A percentile compares a stretch with the other conserved stretches of the same genome.
phyloP scores from a whole-genome alignment of 2,113 vertebrate species.

The Serinus canaria region DNA sequence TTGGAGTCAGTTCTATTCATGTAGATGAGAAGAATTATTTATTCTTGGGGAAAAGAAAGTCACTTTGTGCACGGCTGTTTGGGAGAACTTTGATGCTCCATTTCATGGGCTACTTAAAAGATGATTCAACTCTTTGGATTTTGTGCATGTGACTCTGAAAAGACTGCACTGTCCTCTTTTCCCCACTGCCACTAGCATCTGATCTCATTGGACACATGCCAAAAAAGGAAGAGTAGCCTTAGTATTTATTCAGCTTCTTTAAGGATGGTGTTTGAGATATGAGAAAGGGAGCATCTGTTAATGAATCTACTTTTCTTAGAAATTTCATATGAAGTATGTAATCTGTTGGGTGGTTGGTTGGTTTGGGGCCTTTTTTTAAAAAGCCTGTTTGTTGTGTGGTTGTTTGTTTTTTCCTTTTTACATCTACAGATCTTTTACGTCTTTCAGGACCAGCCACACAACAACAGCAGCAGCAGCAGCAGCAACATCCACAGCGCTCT shows the following conservation, averaged over 20 bases:
- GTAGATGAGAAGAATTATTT: not conserved
- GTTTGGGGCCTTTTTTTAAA: not conserved
- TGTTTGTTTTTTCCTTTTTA: constrained; percentile 20
- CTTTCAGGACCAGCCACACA: constrained; percentile 72
- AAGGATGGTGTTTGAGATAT: not conserved
- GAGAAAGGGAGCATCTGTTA: not conserved
- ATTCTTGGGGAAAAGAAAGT: not conserved
- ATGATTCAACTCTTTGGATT: not conserved
- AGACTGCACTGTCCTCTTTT: not conserved
- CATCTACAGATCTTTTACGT: constrained; percentile 69
- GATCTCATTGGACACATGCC: not conserved
- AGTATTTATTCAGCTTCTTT: constrained; percentile 3
- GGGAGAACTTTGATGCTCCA: constrained; percentile 15
- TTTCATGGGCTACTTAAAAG: constrained; percentile 14
- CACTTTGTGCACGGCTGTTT: not conserved
- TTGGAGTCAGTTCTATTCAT: not conserved
- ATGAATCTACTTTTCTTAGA: not conserved
- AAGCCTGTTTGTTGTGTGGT: not conserved
- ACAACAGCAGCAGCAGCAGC: constrained; percentile 54
- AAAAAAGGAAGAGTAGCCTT: not conserved
- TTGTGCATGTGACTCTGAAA: constrained; percentile 19
- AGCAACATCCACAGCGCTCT: constrained; percentile 60
- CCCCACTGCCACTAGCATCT: not conserved
- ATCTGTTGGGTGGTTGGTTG: not conserved
- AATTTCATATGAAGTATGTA: not conserved